A percentile compares a stretch with the other conserved stretches of the same genome.
Conservation (phyloP, 2,888 invertebrate genomes). For the Sceliomorpha sp. region DNA sequence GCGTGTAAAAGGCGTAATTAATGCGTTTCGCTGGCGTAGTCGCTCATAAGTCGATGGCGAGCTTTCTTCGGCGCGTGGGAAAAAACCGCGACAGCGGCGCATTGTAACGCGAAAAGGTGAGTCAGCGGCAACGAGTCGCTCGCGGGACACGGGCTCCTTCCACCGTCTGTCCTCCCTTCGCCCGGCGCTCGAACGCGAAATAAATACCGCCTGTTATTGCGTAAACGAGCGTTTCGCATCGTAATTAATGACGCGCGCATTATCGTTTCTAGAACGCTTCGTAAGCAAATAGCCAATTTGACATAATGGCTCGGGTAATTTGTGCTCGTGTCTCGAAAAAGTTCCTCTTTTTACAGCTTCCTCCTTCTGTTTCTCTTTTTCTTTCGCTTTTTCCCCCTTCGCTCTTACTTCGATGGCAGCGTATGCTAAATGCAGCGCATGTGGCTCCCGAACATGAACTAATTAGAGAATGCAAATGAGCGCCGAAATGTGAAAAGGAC, state of each 20-base stretch:
- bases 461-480: constrained; percentile 1
- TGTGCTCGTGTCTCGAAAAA: background rate
- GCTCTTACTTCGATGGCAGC: background rate
- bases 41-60: constrained; percentile 9
- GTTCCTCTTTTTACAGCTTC: background rate
- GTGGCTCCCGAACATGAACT: background rate
- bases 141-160: no score
- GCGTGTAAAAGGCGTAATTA: constrained; percentile 26
- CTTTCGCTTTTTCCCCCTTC: background rate
- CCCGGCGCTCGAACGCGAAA: no score
- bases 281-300: constrained; percentile 9
- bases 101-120: constrained; percentile 20
- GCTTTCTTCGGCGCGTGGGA: constrained; percentile 23
- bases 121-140: no score
- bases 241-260: constrained; percentile 28
- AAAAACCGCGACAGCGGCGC: constrained; percentile 8
- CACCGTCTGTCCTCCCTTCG: no score
- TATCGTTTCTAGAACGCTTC: constrained; percentile 7
- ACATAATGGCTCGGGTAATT: constrained; percentile 12
- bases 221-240: constrained; percentile 22
- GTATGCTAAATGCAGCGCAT: background rate
- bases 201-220: constrained; percentile 12
- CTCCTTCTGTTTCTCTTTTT: no score
- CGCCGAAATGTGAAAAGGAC: background rate
- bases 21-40: constrained; percentile 16